These are phyloP conservation scores for Tinea trinotella DNA, from an alignment of 2,888 invertebrate species.

Conservation along the genomic window DNA sequence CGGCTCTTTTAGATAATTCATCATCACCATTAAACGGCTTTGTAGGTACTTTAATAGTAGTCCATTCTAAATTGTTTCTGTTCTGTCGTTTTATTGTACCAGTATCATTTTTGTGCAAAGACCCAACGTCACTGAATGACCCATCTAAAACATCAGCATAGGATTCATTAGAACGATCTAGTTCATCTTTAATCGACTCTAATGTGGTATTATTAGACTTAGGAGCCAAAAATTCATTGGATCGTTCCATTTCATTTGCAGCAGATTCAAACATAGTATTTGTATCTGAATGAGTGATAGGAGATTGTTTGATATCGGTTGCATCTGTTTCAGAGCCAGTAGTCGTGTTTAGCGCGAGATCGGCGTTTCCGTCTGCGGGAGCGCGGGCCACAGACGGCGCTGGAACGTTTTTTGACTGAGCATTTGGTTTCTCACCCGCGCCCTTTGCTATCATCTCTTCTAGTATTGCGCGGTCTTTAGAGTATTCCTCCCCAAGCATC, in stretches of 20 bases:
- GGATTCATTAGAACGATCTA: conserved; percentile 64
- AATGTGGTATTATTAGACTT: conserved; percentile 43
- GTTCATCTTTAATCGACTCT: conserved; percentile 47
- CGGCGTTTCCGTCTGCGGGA: conserved; percentile 56
- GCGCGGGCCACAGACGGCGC: conserved; percentile 80
- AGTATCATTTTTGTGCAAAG: conserved; percentile 25
- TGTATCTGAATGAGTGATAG: conserved; percentile 31
- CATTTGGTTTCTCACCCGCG: conserved; percentile 31
- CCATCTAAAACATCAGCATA: conserved; percentile 56
- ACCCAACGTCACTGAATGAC: conserved; percentile 43
- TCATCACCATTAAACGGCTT: conserved; percentile 20
- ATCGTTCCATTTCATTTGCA: conserved; percentile 30
- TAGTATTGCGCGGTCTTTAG: conserved; percentile 48
- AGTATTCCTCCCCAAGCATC: conserved; percentile 40
- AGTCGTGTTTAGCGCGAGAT: conserved; percentile 20
- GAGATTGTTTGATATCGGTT: conserved; percentile 30
- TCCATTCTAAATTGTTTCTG: conserved; percentile 39
- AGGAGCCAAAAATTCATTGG: conserved; percentile 63
- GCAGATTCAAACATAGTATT: conserved; percentile 33
- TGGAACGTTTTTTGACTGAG: conserved; percentile 79
- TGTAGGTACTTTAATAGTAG: conserved; percentile 39
- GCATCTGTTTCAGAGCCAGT: not conserved
- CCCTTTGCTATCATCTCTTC: conserved; percentile 80
- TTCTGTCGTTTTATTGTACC: conserved; percentile 33
- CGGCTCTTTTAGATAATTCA: conserved; percentile 31